Percentiles rank a stretch among this genome's conserved stretches.
Evolutionary conservation across 2,113 vertebrate genomes (phyloP).

Genomic region (Stegostoma tigrinum): DNA sequence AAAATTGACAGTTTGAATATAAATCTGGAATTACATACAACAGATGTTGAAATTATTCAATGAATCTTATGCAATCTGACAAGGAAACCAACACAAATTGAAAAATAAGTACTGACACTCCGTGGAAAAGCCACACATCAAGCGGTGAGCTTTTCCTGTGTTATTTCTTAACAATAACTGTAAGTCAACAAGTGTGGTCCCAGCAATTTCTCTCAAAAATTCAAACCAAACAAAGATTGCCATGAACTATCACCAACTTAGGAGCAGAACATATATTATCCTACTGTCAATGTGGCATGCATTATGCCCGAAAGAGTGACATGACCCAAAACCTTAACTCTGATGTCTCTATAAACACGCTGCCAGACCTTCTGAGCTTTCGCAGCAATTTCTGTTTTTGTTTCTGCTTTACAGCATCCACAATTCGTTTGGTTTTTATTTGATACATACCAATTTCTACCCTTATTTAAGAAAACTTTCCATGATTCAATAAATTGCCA

Average conservation of each 20-base stretch:
- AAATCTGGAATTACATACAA: not conserved
- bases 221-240: not conserved
- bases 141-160: not conserved
- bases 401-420: too few relatives aligned
- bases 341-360: too few relatives aligned
- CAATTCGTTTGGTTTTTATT: too few relatives aligned
- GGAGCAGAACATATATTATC: not conserved
- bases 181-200: not conserved
- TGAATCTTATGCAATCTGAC: not conserved
- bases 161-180: not conserved
- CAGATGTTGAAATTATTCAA: not conserved
- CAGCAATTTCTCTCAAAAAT: not conserved
- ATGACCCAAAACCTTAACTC: too few relatives aligned
- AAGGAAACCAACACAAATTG: not conserved
- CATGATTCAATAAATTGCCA: not conserved
- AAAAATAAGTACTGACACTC: not conserved
- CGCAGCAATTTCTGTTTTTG: too few relatives aligned
- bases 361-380: too few relatives aligned
- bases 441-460: not conserved
- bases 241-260: not conserved
- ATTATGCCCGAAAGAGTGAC: too few relatives aligned
- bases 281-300: not conserved
- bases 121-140: not conserved
- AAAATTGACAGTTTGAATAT: not conserved
- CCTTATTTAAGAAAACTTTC: not conserved